phyloP scores from a whole-genome alignment of 1,140 invertebrate species.

The Cyphomyrmex costatus region DNA sequence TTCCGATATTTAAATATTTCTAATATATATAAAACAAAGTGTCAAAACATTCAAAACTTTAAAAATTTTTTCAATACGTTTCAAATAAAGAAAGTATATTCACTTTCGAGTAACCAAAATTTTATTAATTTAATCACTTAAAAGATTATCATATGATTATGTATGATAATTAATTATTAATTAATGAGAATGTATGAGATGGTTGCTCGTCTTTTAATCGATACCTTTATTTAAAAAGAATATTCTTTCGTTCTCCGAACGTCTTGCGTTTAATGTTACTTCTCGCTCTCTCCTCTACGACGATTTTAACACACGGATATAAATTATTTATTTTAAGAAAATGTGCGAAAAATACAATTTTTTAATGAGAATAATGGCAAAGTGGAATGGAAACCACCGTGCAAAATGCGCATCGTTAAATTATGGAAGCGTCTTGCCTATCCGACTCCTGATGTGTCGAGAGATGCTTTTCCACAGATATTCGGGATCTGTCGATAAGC shows the following conservation, averaged over 20 bases:
- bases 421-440: constrained; percentile 62
- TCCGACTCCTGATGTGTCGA: constrained; percentile 50
- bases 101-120: neutral
- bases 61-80: neutral
- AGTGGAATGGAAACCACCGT: neutral
- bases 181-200: neutral
- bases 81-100: neutral
- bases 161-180: neutral
- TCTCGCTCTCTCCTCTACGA: neutral
- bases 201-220: neutral
- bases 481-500: constrained; percentile 74
- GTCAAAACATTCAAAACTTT: neutral
- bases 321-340: neutral
- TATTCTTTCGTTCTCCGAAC: neutral
- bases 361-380: neutral
- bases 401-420: constrained; percentile 46
- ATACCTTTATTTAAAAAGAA: neutral
- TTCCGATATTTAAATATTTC: neutral
- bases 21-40: neutral
- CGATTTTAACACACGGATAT: neutral
- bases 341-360: too few species aligned
- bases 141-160: neutral
- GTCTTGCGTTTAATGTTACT: neutral
- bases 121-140: neutral
- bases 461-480: constrained; percentile 63